phyloP scores from a whole-genome alignment of 2,888 invertebrate genomes.

The Tipula unca region DNA sequence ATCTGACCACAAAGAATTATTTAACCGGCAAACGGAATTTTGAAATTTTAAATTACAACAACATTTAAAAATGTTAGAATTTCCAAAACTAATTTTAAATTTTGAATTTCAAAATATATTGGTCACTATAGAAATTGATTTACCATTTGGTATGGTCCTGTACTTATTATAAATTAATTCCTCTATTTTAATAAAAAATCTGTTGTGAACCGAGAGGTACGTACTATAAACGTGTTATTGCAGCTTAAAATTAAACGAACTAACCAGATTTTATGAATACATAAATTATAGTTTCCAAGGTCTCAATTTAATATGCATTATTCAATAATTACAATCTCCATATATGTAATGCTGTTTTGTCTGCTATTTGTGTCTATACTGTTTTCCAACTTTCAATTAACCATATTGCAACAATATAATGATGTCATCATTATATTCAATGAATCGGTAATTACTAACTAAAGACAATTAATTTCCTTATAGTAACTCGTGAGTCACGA shows the following conservation, averaged over 20 bases:
- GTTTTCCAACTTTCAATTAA: background rate
- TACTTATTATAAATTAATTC: no score
- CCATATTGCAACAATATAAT: background rate
- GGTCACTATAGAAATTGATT: no score
- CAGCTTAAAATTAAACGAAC: background rate
- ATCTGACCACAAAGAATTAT: no score
- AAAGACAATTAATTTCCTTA: background rate
- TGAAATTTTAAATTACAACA: no score
- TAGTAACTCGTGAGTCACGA: background rate
- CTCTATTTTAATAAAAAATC: no score
- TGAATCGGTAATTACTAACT: background rate
- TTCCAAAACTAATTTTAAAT: no score
- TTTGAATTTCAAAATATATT: no score
- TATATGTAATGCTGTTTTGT: background rate
- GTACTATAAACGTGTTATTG: background rate
- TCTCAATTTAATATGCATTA: background rate
- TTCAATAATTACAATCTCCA: background rate
- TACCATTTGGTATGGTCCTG: no score
- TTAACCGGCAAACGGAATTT: no score
- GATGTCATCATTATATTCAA: no score
- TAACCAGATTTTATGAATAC: background rate
- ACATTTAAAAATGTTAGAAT: no score
- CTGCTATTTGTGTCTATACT: background rate
- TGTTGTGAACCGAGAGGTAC: background rate
- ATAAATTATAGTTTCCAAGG: background rate